A percentile compares a stretch with the other conserved stretches of the same genome.
These are phyloP conservation scores for Pedetes capensis DNA, from an alignment of 2,113 vertebrate species.

Conservation along the genomic window DNA sequence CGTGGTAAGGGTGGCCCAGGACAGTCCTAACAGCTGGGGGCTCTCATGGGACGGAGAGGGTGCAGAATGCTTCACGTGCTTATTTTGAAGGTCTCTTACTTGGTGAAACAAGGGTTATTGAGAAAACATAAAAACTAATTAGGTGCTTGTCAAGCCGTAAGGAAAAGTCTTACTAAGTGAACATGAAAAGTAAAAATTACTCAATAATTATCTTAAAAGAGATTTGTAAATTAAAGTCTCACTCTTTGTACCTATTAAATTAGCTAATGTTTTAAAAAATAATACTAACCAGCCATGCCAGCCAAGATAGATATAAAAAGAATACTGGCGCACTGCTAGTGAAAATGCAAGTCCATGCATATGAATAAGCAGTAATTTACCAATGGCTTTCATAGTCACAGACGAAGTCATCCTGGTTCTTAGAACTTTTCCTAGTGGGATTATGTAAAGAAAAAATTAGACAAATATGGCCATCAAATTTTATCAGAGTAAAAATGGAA, in stretches of 20 bases:
- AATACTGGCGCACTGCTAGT: fast-evolving
- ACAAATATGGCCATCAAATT: background rate
- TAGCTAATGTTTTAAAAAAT: background rate
- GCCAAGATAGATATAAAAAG: background rate
- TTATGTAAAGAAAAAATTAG: background rate
- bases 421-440: background rate
- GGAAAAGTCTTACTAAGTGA: conserved; percentile 17
- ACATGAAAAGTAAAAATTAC: background rate
- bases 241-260: conserved; percentile 1
- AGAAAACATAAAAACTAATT: background rate
- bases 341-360: background rate
- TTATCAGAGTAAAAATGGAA: background rate
- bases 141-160: background rate
- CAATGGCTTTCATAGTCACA: background rate
- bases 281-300: background rate
- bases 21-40: background rate
- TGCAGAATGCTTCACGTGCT: fast-evolving
- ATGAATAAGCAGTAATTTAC: no score
- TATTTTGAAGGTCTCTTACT: background rate
- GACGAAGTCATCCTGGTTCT: background rate
- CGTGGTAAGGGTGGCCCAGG: fast-evolving
- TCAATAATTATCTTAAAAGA: conserved; percentile 18
- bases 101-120: background rate
- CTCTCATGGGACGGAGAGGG: background rate
- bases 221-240: background rate